Conservation (phyloP, 2,888 invertebrate species). For the Siphonodentalium dalli region DNA sequence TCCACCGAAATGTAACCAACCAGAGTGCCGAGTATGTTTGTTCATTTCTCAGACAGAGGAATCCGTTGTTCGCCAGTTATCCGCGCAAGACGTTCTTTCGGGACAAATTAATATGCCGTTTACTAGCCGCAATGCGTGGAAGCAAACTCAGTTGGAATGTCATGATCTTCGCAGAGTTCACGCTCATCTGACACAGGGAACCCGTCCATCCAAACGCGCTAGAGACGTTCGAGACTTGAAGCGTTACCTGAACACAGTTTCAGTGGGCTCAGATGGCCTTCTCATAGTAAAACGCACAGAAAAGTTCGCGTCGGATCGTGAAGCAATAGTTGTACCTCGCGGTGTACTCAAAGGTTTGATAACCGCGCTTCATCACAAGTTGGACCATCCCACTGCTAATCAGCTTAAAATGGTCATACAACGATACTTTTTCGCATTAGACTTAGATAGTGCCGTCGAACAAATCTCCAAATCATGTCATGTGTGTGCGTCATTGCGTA, state of each 20-base stretch:
- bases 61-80: conserved; percentile 18
- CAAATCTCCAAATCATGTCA: conserved; percentile 1
- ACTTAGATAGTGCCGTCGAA: conserved; percentile 28
- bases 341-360: too few species aligned
- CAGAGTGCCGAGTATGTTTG: conserved; percentile 11
- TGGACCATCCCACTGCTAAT: too few species aligned
- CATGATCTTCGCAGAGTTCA: conserved; percentile 20
- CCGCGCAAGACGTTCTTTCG: conserved; percentile 6
- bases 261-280: conserved; percentile 20
- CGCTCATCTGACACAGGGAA: conserved; percentile 24
- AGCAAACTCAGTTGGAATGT: conserved; percentile 18
- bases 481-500: conserved; percentile 1
- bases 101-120: conserved; percentile 14
- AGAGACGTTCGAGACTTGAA: conserved; percentile 22
- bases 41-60: conserved; percentile 13
- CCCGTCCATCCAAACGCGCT: conserved; percentile 9
- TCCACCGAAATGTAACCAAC: conserved; percentile 18
- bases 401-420: conserved; percentile 21
- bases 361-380: too few species aligned
- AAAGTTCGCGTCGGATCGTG: too few species aligned
- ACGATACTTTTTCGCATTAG: conserved; percentile 32
- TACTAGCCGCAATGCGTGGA: conserved; percentile 20
- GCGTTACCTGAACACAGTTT: conserved; percentile 18
- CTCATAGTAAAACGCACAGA: conserved; percentile 7
- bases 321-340: too few species aligned